Evolutionary conservation across 2,888 invertebrate species (phyloP).

Genomic region (Drosophila cracens): DNA sequence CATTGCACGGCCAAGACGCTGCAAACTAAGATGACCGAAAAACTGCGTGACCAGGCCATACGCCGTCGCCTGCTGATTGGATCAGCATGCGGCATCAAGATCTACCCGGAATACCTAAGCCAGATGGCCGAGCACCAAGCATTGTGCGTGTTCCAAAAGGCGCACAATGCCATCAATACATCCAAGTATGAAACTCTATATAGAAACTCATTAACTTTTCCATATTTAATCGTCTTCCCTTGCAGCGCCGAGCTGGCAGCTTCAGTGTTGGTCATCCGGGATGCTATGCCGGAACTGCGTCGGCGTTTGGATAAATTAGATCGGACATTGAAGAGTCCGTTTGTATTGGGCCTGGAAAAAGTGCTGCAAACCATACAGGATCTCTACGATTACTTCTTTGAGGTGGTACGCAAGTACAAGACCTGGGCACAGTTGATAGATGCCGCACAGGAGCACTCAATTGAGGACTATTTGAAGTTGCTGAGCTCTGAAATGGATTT

Average conservation of each 20-base stretch:
- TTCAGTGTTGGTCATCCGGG: slow-evolving; percentile 45
- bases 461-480: slow-evolving; percentile 72
- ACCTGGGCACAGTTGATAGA: slow-evolving; percentile 75
- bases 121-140: slow-evolving; percentile 61
- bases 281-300: slow-evolving; percentile 53
- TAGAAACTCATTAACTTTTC: background rate
- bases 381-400: slow-evolving; percentile 67
- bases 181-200: slow-evolving; percentile 65
- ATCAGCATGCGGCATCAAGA: slow-evolving; percentile 61
- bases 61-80: slow-evolving; percentile 56
- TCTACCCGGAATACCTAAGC: slow-evolving; percentile 77
- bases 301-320: slow-evolving; percentile 59
- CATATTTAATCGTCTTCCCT: background rate
- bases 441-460: slow-evolving; percentile 62
- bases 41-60: slow-evolving; percentile 60
- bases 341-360: slow-evolving; percentile 49
- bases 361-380: slow-evolving; percentile 58
- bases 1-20: slow-evolving; percentile 31
- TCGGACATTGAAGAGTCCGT: slow-evolving; percentile 61
- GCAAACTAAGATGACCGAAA: slow-evolving; percentile 48
- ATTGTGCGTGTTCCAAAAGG: slow-evolving; percentile 62
- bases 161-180: slow-evolving; percentile 51
- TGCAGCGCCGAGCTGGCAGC: slow-evolving; percentile 38
- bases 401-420: slow-evolving; percentile 56
- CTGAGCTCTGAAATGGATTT: slow-evolving; percentile 48